Evolutionary conservation across 2,888 invertebrate species (phyloP).

Genomic region (Cecidostiba fungosa): DNA sequence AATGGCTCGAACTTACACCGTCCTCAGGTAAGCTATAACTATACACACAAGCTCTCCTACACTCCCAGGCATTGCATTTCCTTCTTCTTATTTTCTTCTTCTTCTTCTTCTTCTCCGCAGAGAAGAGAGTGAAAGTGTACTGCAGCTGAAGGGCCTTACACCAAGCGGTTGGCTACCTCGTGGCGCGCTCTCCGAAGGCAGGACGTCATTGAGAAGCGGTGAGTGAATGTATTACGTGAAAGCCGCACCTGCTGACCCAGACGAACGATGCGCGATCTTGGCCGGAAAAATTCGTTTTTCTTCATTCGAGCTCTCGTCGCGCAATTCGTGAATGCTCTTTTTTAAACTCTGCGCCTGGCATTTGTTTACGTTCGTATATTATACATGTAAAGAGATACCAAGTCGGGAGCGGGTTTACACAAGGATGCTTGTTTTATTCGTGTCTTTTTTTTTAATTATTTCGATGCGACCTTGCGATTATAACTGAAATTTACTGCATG

Average conservation of each 20-base stretch:
- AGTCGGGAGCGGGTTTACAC: background rate
- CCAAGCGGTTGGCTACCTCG: constrained; percentile 98
- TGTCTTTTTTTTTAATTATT: background rate
- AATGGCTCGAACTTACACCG: constrained; percentile 99
- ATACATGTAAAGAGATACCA: no score
- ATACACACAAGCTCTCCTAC: background rate
- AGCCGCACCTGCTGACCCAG: constrained; percentile 37
- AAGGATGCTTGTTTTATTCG: background rate
- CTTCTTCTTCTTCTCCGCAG: constrained; percentile 80
- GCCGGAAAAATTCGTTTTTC: background rate
- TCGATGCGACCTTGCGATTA: background rate
- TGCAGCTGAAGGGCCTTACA: constrained; percentile 98
- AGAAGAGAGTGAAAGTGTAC: constrained; percentile 99
- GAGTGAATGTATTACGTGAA: constrained; percentile 72
- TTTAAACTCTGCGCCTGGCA: background rate
- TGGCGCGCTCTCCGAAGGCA: constrained; percentile 98
- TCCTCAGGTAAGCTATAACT: constrained; percentile 88
- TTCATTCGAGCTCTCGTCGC: background rate
- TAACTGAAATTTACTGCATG: no score
- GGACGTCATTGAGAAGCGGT: constrained; percentile 97
- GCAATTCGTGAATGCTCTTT: background rate
- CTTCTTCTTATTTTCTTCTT: constrained; percentile 55
- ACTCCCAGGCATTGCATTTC: constrained; percentile 14
- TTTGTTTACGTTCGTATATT: background rate
- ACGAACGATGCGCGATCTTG: constrained; percentile 23